Percentiles rank a stretch among this genome's conserved stretches.
These are phyloP conservation scores for Pandemis corylana DNA, from an alignment of 2,888 invertebrate genomes.

Conservation along the genomic window DNA sequence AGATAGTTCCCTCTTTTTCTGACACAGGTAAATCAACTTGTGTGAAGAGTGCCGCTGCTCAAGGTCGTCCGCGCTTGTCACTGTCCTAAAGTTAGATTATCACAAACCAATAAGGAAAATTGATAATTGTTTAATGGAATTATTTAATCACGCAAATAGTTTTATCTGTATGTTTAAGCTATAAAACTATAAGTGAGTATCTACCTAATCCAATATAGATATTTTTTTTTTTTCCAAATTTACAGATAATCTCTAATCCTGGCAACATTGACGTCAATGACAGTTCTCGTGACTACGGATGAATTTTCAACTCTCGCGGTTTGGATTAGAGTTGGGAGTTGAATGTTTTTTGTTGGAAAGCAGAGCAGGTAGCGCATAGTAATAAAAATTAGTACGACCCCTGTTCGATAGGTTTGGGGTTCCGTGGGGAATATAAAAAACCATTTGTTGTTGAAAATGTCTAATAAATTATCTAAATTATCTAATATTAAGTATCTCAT, in stretches of 20 bases:
- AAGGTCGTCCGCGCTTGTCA: too few relatives aligned
- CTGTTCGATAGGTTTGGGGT: conserved; percentile 42
- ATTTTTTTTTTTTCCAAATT: conserved; percentile 7
- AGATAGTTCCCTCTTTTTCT: too few relatives aligned
- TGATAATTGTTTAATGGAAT: conserved; percentile 3
- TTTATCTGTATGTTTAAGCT: neutral
- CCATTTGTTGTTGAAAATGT: neutral
- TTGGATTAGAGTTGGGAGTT: conserved; percentile 6
- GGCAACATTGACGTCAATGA: conserved; percentile 47
- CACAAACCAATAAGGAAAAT: neutral
- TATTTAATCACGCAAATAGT: neutral
- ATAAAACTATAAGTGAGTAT: conserved; percentile 20
- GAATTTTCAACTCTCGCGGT: neutral
- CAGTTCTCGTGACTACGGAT: neutral
- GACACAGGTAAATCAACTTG: too few relatives aligned
- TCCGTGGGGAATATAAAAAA: conserved; percentile 31
- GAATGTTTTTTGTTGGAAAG: conserved; percentile 43
- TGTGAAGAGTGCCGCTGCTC: too few relatives aligned
- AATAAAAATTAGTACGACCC: conserved; percentile 54
- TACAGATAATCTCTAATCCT: conserved; percentile 45
- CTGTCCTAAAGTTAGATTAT: neutral
- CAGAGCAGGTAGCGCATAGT: conserved; percentile 51
- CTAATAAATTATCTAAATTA: too few relatives aligned
- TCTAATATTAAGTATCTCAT: too few relatives aligned
- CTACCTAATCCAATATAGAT: conserved; percentile 27